A percentile compares a stretch with the other conserved stretches of the same genome.
Conservation (phyloP, 2,888 invertebrate species). For the Serrognathus titanus region DNA sequence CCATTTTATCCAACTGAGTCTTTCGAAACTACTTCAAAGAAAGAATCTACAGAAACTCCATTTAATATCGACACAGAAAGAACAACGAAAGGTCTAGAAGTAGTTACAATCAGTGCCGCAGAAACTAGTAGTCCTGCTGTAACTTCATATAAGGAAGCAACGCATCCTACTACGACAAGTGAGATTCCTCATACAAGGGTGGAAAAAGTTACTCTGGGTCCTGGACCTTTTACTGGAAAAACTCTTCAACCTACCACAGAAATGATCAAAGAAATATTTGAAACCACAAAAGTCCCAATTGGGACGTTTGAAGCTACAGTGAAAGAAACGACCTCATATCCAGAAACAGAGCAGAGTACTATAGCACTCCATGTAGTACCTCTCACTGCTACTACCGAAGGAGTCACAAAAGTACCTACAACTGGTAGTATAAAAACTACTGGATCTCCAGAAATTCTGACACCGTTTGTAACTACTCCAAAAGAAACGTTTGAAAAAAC, state of each 20-base stretch:
- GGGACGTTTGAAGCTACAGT: conserved; percentile 4
- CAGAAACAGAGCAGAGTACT: conserved; percentile 7
- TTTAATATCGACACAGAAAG: not conserved
- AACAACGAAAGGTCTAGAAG: not conserved
- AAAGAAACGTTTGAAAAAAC: not conserved
- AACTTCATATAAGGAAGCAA: not conserved
- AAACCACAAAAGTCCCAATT: not conserved
- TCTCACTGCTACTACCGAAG: not conserved
- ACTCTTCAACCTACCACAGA: no score
- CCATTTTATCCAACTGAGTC: not conserved
- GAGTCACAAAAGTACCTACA: not conserved
- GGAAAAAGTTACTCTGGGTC: no score
- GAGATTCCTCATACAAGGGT: no score
- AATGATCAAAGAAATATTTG: not conserved
- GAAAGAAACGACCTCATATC: conserved; percentile 1
- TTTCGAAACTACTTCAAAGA: not conserved
- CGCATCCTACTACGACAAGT: no score
- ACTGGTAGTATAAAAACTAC: not conserved
- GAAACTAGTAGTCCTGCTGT: not conserved
- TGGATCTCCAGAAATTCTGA: not conserved
- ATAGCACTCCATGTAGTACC: no score
- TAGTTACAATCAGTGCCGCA: not conserved
- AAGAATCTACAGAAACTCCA: not conserved
- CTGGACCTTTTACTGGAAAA: no score
- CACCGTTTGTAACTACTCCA: not conserved